A percentile compares a stretch with the other conserved stretches of the same genome.
Conservation (phyloP, 2,113 vertebrate species). For the Ammospiza nelsoni region DNA sequence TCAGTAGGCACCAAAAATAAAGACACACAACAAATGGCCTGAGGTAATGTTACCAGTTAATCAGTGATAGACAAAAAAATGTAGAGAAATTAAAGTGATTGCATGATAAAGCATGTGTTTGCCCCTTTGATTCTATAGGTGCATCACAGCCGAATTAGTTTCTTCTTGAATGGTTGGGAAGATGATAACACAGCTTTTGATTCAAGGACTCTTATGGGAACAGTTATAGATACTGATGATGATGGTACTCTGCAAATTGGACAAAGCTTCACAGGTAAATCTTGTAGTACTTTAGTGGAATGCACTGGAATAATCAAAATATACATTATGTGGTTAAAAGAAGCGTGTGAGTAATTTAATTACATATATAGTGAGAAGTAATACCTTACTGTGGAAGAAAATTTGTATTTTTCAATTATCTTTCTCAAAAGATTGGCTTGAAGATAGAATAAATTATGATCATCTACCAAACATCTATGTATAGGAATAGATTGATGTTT, state of each 20-base stretch:
- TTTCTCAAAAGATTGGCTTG: background rate
- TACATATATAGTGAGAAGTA: background rate
- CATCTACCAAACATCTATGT: background rate
- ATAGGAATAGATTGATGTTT: background rate
- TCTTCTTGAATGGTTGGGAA: constrained; percentile 91
- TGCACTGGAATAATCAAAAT: background rate
- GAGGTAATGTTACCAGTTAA: background rate
- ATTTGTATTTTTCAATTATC: background rate
- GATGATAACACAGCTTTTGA: constrained; percentile 86
- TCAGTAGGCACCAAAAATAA: background rate
- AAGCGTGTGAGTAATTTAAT: background rate
- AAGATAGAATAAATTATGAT: background rate
- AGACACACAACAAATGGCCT: background rate
- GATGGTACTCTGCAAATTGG: constrained; percentile 79
- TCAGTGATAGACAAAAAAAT: background rate
- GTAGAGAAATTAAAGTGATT: background rate
- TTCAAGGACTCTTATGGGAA: constrained; percentile 74
- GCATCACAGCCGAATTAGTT: constrained; percentile 80
- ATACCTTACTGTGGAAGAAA: background rate
- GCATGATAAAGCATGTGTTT: background rate
- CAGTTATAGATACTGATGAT: constrained; percentile 72
- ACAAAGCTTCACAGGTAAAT: constrained; percentile 85
- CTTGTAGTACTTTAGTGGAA: background rate
- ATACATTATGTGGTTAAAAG: background rate
- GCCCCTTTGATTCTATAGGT: constrained; percentile 74